Percentiles rank a stretch among this genome's conserved stretches.
Evolutionary conservation across 2,888 invertebrate genomes (phyloP).

Genomic region (Euzetes globulus): DNA sequence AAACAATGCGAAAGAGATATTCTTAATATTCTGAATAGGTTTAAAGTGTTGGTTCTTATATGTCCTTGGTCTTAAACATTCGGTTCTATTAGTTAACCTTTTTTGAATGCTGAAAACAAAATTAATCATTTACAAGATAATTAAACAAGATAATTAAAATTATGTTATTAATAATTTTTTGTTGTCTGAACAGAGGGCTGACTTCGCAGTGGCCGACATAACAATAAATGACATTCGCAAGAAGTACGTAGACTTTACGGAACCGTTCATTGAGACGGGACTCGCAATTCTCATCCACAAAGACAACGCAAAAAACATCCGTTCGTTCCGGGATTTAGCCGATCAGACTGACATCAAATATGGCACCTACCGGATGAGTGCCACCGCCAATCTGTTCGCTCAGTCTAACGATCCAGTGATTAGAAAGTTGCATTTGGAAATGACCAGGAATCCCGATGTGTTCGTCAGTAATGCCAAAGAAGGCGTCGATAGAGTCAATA

Average conservation of each 20-base stretch:
- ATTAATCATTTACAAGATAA: too few relatives aligned
- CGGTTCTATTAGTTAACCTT: too few relatives aligned
- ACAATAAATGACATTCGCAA: constrained; percentile 29
- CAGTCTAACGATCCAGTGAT: constrained; percentile 17
- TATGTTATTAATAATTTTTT: background rate
- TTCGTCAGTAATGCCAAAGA: constrained; percentile 24
- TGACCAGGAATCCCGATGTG: constrained; percentile 7
- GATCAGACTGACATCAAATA: constrained; percentile 10
- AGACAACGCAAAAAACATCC: background rate
- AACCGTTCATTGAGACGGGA: constrained; percentile 27
- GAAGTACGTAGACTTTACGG: constrained; percentile 32
- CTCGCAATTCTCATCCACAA: constrained; percentile 16
- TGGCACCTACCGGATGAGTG: constrained; percentile 27
- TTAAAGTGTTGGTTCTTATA: too few relatives aligned
- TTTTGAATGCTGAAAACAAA: too few relatives aligned
- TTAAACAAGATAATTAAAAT: too few relatives aligned
- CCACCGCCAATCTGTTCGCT: constrained; percentile 2
- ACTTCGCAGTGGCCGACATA: constrained; percentile 33
- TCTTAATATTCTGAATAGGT: too few relatives aligned
- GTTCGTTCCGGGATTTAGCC: constrained; percentile 26
- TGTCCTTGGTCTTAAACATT: too few relatives aligned
- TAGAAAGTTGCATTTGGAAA: constrained; percentile 4
- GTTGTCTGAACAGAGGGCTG: constrained; percentile 23
- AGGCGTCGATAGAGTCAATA: constrained; percentile 32
- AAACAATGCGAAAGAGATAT: too few relatives aligned